These are phyloP conservation scores for Pyrocephalus nanus DNA, from an alignment of 2,797 vertebrate species.

Conservation along the genomic window DNA sequence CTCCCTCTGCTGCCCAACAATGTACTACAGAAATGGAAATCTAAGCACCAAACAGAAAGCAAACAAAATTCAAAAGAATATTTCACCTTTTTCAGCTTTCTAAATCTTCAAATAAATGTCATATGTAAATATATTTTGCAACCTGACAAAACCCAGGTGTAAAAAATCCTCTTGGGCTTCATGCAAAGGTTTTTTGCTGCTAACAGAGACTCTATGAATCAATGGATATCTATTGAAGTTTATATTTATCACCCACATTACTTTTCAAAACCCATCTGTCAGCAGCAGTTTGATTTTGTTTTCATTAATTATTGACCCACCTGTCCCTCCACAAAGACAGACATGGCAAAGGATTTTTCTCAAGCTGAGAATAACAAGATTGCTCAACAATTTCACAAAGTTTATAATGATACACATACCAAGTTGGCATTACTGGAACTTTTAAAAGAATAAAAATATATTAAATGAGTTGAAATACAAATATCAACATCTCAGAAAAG, in stretches of 20 bases:
- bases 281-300: not conserved
- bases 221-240: not conserved
- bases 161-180: not conserved
- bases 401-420: not conserved
- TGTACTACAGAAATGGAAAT: not conserved
- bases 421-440: not conserved
- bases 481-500: not conserved
- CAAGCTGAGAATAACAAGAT: not conserved
- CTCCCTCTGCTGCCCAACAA: not conserved
- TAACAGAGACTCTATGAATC: not conserved
- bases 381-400: not conserved
- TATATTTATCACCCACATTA: not conserved
- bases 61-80: not conserved
- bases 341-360: not conserved
- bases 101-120: not conserved
- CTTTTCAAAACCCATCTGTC: not conserved
- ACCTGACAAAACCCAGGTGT: not conserved
- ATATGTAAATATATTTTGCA: not conserved
- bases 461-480: not conserved
- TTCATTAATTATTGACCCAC: constrained; percentile 35
- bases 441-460: not conserved
- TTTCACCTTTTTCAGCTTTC: not conserved
- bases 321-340: not conserved
- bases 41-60: not conserved
- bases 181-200: not conserved